Evolutionary conservation across 2,113 vertebrate species (phyloP).

Genomic region (Dipodomys ordii): DNA sequence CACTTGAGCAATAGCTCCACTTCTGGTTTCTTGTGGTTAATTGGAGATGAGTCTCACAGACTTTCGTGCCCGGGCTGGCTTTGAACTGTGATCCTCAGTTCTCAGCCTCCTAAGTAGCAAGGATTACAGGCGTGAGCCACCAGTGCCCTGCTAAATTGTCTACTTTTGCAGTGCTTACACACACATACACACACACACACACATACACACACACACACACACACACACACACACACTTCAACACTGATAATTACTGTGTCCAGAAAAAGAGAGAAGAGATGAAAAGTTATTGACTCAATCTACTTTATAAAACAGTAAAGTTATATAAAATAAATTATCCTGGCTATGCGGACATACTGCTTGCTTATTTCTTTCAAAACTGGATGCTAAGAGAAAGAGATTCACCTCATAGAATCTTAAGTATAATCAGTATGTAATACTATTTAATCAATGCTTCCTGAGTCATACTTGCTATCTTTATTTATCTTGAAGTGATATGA

Average conservation of each 20-base stretch:
- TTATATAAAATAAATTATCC: not conserved
- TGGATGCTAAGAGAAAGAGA: not conserved
- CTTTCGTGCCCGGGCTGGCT: too few species aligned
- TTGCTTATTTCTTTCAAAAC: constrained; percentile 25
- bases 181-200: too few species aligned
- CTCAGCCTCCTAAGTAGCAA: too few species aligned
- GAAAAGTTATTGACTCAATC: not conserved
- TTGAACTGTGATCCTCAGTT: too few species aligned
- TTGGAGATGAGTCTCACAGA: too few species aligned
- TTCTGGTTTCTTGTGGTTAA: too few species aligned
- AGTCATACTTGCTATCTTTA: not conserved
- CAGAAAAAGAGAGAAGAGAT: not conserved
- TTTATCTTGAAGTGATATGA: not conserved
- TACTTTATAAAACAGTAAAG: not conserved
- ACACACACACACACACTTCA: not conserved
- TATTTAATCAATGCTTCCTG: not conserved
- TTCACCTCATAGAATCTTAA: not conserved
- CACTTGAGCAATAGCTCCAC: too few species aligned
- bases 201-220: too few species aligned
- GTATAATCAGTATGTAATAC: not conserved
- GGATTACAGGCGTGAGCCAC: too few species aligned
- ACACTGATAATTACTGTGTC: not conserved
- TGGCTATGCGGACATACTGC: not conserved
- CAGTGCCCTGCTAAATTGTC: not conserved
- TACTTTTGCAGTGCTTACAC: not conserved